Evolutionary conservation across 2,888 invertebrate genomes (phyloP).

Genomic region (Linyphia triangularis): DNA sequence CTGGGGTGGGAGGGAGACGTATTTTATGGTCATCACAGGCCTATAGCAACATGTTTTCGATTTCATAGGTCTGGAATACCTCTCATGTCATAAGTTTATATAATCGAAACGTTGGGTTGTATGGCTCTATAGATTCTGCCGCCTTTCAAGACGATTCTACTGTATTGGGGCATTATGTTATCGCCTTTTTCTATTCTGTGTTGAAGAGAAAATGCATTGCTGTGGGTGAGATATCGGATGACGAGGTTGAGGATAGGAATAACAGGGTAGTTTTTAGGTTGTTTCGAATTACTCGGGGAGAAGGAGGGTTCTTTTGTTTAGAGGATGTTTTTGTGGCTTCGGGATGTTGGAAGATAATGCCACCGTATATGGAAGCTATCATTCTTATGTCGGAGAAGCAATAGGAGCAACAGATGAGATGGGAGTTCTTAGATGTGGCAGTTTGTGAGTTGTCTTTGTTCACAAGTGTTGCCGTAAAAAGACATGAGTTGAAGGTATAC

Average conservation of each 20-base stretch:
- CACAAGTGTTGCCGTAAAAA: not conserved
- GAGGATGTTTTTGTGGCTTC: conserved; percentile 3
- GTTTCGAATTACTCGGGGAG: conserved; percentile 6
- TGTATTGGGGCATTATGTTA: conserved; percentile 43
- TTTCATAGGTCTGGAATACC: conserved; percentile 12
- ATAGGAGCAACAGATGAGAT: conserved; percentile 10
- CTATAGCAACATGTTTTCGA: conserved; percentile 58
- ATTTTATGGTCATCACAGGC: conserved; percentile 30
- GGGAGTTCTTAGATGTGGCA: not conserved
- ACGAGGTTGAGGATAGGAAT: not conserved
- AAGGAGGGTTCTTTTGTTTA: conserved; percentile 21
- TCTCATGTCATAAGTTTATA: conserved; percentile 44
- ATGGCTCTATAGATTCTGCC: conserved; percentile 1
- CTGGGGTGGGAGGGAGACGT: not conserved
- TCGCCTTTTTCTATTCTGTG: conserved; percentile 25
- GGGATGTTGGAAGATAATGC: not conserved
- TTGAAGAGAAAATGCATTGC: conserved; percentile 7
- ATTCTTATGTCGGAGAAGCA: not conserved
- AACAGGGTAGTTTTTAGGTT: conserved; percentile 21
- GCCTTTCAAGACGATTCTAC: conserved; percentile 17
- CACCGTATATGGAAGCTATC: not conserved
- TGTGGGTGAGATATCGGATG: conserved; percentile 13
- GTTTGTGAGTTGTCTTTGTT: too few relatives aligned
- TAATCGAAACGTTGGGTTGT: conserved; percentile 49
- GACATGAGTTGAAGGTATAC: too few relatives aligned